Conservation (phyloP, 2,797 vertebrate species). For the Chiroxiphia lanceolata region DNA sequence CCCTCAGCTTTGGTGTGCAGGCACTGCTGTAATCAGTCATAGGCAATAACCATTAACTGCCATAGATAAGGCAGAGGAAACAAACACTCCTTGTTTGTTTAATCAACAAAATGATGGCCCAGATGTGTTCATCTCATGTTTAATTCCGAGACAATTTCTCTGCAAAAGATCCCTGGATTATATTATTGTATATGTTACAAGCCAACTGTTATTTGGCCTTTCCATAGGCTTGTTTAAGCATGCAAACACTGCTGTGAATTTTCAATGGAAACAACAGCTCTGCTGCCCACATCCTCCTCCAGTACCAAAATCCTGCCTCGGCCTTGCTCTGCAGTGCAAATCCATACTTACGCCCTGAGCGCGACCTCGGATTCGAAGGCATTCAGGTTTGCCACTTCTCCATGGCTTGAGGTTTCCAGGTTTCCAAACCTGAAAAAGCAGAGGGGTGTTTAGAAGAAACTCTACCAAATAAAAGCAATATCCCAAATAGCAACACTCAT, state of each 20-base stretch:
- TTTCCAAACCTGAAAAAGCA: conserved; percentile 68
- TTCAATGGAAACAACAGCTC: neutral
- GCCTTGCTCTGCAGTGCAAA: neutral
- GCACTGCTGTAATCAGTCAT: neutral
- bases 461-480: neutral
- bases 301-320: neutral
- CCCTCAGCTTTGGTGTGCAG: neutral
- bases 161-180: neutral
- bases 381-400: conserved; percentile 54
- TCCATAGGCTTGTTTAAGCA: neutral
- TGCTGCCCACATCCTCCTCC: neutral
- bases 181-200: neutral
- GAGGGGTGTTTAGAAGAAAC: neutral
- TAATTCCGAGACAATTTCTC: neutral
- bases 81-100: neutral
- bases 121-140: neutral
- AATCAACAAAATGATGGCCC: neutral
- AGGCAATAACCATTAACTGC: neutral
- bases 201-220: neutral
- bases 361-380: conserved; percentile 56
- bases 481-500: neutral
- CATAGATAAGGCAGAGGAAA: neutral
- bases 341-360: conserved; percentile 74
- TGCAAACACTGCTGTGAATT: neutral
- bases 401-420: conserved; percentile 62